Conservation (phyloP, 2,888 invertebrate species). For the Cheilosia vulpina region DNA sequence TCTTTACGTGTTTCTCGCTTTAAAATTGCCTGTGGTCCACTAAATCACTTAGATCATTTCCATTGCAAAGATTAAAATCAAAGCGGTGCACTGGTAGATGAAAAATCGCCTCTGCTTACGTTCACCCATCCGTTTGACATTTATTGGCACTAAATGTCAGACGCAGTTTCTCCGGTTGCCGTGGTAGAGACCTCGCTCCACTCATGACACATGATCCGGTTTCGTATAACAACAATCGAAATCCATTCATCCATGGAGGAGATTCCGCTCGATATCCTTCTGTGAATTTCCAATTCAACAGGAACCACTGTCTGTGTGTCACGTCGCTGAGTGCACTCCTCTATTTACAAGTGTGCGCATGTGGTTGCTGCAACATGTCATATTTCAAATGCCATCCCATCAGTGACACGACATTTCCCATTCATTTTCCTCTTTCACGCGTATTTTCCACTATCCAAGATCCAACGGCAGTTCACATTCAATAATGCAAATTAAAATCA, state of each 20-base stretch:
- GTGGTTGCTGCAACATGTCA: neutral
- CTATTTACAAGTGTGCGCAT: neutral
- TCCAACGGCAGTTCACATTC: neutral
- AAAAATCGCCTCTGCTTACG: no score
- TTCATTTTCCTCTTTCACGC: neutral
- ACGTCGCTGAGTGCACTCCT: neutral
- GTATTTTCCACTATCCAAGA: neutral
- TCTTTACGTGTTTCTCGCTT: no score
- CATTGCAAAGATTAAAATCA: no score
- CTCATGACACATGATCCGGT: no score
- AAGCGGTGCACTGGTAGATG: no score
- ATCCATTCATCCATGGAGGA: neutral
- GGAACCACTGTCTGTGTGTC: neutral
- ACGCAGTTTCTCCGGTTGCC: no score
- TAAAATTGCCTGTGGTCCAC: no score
- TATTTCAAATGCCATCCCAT: neutral
- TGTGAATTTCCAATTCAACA: neutral
- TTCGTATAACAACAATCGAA: no score
- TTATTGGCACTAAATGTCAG: no score
- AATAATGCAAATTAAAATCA: neutral
- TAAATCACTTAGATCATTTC: no score
- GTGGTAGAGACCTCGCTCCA: no score
- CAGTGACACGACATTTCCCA: neutral
- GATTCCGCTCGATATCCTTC: neutral
- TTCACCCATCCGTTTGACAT: no score